phyloP scores from a whole-genome alignment of 2,113 vertebrate genomes.

The Eulemur rufifrons region DNA sequence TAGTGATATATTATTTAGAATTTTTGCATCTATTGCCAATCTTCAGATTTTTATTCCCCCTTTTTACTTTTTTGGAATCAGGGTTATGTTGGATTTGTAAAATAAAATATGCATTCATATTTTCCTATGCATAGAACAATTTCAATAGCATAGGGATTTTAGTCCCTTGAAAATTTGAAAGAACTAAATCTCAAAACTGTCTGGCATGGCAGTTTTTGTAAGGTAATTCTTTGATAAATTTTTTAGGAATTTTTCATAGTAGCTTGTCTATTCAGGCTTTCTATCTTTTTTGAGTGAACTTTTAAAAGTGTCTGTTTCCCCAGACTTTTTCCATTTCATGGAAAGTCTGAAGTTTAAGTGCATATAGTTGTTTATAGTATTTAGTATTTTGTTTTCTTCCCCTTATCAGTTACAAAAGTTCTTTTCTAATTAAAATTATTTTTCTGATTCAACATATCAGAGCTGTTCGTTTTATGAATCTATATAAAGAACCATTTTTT shows the following conservation, averaged over 20 bases:
- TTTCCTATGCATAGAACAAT: not conserved
- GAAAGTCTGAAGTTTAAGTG: not conserved
- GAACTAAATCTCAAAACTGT: not conserved
- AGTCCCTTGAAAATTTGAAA: not conserved
- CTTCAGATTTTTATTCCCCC: not conserved
- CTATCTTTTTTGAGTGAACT: not conserved
- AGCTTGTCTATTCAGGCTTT: not conserved
- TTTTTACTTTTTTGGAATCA: not conserved
- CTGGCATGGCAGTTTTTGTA: not conserved
- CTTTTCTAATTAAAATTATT: not conserved
- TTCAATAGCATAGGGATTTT: not conserved
- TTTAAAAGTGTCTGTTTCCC: not conserved
- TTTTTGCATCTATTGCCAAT: not conserved
- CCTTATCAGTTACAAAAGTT: not conserved
- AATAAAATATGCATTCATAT: not conserved
- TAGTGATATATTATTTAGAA: not conserved
- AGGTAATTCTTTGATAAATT: slow-evolving; percentile 38
- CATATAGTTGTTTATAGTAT: not conserved
- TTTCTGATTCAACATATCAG: not conserved
- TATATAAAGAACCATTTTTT: not conserved
- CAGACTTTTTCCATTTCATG: not conserved
- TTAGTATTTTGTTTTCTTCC: not conserved
- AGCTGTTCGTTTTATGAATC: not conserved
- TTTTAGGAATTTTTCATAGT: not conserved
- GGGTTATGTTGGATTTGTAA: not conserved